These are phyloP conservation scores for Ophiodon elongatus DNA, from an alignment of 2,113 vertebrate genomes.

Conservation along the genomic window DNA sequence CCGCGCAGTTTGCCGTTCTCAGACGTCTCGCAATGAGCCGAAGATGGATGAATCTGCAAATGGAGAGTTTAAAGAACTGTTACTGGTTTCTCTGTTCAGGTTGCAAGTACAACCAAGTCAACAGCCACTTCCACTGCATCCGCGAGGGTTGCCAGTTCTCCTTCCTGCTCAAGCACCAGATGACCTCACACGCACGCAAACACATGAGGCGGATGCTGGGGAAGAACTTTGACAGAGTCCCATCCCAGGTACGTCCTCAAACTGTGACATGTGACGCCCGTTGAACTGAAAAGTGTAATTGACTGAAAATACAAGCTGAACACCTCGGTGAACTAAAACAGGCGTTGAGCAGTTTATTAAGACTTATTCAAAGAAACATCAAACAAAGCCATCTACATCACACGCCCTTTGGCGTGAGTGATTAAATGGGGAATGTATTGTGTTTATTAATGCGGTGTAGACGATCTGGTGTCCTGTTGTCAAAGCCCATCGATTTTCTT, in stretches of 20 bases:
- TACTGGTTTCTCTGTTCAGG: slow-evolving; percentile 80
- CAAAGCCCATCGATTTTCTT: background rate
- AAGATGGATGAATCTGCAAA: slow-evolving; percentile 47
- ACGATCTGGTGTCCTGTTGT: background rate
- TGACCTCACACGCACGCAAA: slow-evolving; percentile 98
- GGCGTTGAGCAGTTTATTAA: slow-evolving; percentile 38
- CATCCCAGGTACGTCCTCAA: slow-evolving; percentile 88
- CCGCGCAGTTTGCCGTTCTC: slow-evolving; percentile 15
- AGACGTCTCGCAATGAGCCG: slow-evolving; percentile 28
- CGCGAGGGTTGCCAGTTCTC: slow-evolving; percentile 99
- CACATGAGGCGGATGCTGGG: slow-evolving; percentile 99
- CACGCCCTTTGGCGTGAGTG: slow-evolving; percentile 28
- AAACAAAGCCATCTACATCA: slow-evolving; percentile 11
- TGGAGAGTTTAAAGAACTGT: slow-evolving; percentile 28
- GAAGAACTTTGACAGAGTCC: slow-evolving; percentile 96
- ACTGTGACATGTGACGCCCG: slow-evolving; percentile 1
- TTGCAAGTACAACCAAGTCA: slow-evolving; percentile 99
- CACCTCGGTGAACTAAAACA: slow-evolving; percentile 4
- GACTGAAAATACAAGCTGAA: slow-evolving; percentile 34
- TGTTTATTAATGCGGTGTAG: background rate
- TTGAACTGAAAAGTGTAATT: slow-evolving; percentile 46
- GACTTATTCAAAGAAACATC: slow-evolving; percentile 11
- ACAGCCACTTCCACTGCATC: slow-evolving; percentile 99
- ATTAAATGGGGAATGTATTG: background rate
- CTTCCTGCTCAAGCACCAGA: slow-evolving; percentile 99